These are phyloP conservation scores for Petroica traversi DNA, from an alignment of 2,113 vertebrate species.

Conservation along the genomic window DNA sequence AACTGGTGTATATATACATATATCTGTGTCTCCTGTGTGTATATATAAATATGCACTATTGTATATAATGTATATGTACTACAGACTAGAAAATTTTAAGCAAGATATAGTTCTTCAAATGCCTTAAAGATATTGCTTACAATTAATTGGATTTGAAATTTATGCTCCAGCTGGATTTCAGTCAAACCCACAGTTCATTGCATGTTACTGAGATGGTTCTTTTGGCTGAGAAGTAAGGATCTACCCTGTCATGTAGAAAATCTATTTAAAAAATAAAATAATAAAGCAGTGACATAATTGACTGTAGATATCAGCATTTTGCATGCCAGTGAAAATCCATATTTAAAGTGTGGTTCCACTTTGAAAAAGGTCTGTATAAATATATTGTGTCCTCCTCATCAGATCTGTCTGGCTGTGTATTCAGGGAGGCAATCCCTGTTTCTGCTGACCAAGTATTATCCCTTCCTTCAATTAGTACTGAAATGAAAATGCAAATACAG, in stretches of 20 bases:
- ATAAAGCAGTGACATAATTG: conserved; percentile 21
- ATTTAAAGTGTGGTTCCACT: conserved; percentile 36
- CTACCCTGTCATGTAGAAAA: conserved; percentile 34
- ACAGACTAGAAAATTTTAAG: conserved; percentile 14
- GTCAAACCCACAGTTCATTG: conserved; percentile 52
- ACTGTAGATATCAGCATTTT: conserved; percentile 45
- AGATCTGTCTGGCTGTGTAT: background rate
- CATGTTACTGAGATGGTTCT: conserved; percentile 58
- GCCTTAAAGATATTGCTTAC: conserved; percentile 47
- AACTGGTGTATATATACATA: background rate
- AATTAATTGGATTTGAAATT: conserved; percentile 52
- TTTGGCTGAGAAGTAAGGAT: conserved; percentile 50
- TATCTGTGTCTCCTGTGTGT: background rate
- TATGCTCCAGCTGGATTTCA: conserved; percentile 44
- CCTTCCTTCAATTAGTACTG: background rate
- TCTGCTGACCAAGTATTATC: conserved; percentile 41
- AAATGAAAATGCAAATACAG: background rate
- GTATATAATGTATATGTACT: background rate
- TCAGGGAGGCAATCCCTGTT: background rate
- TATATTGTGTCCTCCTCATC: background rate
- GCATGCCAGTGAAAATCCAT: conserved; percentile 39
- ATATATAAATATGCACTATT: conserved; percentile 19
- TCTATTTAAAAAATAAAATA: conserved; percentile 61
- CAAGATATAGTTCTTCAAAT: conserved; percentile 9
- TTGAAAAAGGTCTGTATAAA: conserved; percentile 15